Evolutionary conservation across 2,797 vertebrate species (phyloP).

Genomic region (Meriones psammophilus): DNA sequence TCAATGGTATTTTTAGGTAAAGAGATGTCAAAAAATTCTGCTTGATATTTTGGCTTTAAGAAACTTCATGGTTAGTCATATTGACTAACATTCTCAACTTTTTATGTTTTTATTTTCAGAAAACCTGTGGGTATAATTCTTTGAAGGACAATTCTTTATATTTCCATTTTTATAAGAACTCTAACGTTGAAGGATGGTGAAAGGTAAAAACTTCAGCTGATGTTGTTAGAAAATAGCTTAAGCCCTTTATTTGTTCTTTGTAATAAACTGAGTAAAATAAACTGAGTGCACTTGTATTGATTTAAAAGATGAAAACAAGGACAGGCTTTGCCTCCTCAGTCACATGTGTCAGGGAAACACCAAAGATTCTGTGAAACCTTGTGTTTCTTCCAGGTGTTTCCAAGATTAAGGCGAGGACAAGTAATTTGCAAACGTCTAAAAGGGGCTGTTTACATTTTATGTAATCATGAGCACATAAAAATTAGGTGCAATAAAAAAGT

Average conservation of each 20-base stretch:
- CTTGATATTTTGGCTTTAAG: not conserved
- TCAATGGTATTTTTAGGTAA: constrained; percentile 63
- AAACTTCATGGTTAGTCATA: not conserved
- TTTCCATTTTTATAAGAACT: not conserved
- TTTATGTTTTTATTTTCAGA: not conserved
- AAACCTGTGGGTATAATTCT: not conserved
- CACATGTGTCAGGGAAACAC: not conserved
- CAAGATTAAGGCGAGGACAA: constrained; percentile 29
- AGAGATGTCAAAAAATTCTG: constrained; percentile 21
- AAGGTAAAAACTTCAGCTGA: not conserved
- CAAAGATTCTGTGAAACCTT: not conserved
- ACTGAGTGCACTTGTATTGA: not conserved
- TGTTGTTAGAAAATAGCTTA: not conserved
- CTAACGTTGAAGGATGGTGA: not conserved
- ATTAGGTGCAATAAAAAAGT: constrained; percentile 19
- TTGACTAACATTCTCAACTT: not conserved
- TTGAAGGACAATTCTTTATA: not conserved
- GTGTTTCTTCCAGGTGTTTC: not conserved
- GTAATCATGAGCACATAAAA: constrained; percentile 2
- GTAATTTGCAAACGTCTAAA: constrained; percentile 35
- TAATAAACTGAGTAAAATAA: constrained; percentile 8
- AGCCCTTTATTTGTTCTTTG: not conserved
- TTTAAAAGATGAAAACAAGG: constrained; percentile 30
- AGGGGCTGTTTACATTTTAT: not conserved
- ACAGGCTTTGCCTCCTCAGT: not conserved